Evolutionary conservation across 2,113 vertebrate genomes (phyloP).

Genomic region (mouse (Mus musculus)): GRCm39 chr2:33025001-33025500

Average conservation of each 20-base stretch:
- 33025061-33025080: neutral
- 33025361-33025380: neutral
- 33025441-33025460: neutral
- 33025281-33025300: neutral
- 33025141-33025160: neutral
- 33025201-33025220: neutral
- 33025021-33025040: slow-evolving; percentile 5
- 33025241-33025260: neutral
- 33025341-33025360: neutral
- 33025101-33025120: neutral
- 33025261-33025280: neutral
- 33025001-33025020: neutral
- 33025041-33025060: neutral
- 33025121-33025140: neutral
- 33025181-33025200: slow-evolving; percentile 20
- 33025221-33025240: neutral
- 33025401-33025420: neutral
- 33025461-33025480: slow-evolving; percentile 12
- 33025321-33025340: neutral
- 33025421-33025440: neutral
- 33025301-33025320: neutral
- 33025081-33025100: neutral
- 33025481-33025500: slow-evolving; percentile 39
- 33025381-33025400: neutral
- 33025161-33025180: neutral